Percentiles rank a stretch among this genome's conserved stretches.
phyloP scores from a whole-genome alignment of 2,888 invertebrate species.

The Tricholauxania praeusta region DNA sequence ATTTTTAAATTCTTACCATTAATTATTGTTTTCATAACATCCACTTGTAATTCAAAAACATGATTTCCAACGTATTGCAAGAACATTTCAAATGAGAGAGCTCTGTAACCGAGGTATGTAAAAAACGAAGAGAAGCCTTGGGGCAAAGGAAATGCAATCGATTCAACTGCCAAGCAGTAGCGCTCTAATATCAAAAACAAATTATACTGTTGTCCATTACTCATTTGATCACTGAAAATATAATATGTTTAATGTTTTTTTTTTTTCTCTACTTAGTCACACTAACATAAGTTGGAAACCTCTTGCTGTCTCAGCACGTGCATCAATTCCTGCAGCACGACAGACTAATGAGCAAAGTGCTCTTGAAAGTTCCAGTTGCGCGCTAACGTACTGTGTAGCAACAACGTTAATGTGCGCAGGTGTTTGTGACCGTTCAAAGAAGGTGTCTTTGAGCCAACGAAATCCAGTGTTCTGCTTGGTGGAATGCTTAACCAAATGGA shows the following conservation, averaged over 20 bases:
- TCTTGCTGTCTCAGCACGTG: conserved; percentile 77
- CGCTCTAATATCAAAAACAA: conserved; percentile 85
- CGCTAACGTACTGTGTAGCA: conserved; percentile 83
- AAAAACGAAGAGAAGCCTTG: conserved; percentile 92
- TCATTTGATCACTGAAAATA: conserved; percentile 77
- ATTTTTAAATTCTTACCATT: conserved; percentile 71
- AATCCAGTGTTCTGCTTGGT: conserved; percentile 68
- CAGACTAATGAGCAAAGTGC: conserved; percentile 82
- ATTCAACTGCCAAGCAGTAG: conserved; percentile 83
- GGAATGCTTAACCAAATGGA: conserved; percentile 81
- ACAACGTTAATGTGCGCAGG: conserved; percentile 83
- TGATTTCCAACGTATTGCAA: conserved; percentile 86
- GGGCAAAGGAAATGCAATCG: conserved; percentile 84
- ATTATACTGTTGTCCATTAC: conserved; percentile 76
- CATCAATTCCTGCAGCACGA: conserved; percentile 76
- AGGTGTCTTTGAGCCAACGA: conserved; percentile 68
- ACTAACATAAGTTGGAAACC: conserved; percentile 84
- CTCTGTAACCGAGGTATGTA: conserved; percentile 85
- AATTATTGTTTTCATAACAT: conserved; percentile 87
- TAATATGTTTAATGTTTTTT: neutral
- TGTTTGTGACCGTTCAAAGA: conserved; percentile 70
- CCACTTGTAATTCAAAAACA: conserved; percentile 88
- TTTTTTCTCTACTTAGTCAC: neutral
- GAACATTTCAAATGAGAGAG: conserved; percentile 82
- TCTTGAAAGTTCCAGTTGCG: conserved; percentile 84